Evolutionary conservation across 2,113 vertebrate genomes (phyloP).

Genomic region (Anolis carolinensis): DNA sequence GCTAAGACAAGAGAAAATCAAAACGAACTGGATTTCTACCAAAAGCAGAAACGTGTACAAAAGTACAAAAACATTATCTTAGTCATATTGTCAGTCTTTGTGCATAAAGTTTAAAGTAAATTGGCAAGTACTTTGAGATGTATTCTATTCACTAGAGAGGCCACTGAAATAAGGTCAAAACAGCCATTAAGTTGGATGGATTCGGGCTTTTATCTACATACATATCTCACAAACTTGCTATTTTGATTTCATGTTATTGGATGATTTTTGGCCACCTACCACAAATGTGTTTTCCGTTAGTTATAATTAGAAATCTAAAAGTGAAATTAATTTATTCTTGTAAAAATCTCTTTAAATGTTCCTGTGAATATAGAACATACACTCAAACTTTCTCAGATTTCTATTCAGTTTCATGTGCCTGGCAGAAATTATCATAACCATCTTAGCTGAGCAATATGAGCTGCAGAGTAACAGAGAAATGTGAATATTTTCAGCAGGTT

Average conservation of each 20-base stretch:
- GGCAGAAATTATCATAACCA: not conserved
- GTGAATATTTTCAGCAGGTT: too few species aligned
- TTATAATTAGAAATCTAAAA: not conserved
- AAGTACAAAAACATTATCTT: not conserved
- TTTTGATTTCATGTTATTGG: not conserved
- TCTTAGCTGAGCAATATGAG: not conserved
- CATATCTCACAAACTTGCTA: not conserved
- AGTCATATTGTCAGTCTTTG: not conserved
- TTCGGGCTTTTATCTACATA: not conserved
- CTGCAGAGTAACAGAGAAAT: not conserved
- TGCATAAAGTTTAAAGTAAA: not conserved
- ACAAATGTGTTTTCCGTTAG: not conserved
- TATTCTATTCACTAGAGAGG: not conserved
- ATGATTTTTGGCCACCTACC: not conserved
- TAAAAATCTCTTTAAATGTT: not conserved
- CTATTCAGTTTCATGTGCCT: not conserved
- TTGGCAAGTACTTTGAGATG: not conserved
- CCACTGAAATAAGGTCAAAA: not conserved
- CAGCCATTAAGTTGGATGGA: not conserved
- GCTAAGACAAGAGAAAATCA: not conserved
- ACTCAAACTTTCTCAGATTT: not conserved
- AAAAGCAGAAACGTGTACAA: not conserved
- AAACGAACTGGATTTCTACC: not conserved
- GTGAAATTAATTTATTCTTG: not conserved
- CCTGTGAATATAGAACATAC: not conserved